Conservation (phyloP, 2,113 vertebrate genomes). For the Oriolus oriolus region DNA sequence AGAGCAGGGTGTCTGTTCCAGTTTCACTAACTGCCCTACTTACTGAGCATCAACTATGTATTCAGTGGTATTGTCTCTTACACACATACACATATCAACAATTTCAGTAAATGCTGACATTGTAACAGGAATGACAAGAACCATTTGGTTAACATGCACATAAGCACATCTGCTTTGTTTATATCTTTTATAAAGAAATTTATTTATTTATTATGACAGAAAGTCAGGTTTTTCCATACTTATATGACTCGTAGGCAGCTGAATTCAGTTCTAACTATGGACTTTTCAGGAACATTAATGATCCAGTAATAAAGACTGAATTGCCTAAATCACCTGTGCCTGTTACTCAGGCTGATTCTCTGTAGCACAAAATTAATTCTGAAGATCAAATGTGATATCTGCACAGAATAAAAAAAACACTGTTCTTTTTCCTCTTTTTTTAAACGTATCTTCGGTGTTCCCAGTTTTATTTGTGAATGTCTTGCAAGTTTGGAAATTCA, state of each 20-base stretch:
- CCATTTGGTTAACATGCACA: not conserved
- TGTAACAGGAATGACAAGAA: not conserved
- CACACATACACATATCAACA: not conserved
- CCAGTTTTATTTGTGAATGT: not conserved
- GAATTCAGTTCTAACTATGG: not conserved
- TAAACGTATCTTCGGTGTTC: not conserved
- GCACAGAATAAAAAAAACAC: not conserved
- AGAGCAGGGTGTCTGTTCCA: slow-evolving; percentile 12
- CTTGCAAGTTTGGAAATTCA: not conserved
- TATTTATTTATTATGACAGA: not conserved
- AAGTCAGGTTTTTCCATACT: not conserved
- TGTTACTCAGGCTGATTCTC: not conserved
- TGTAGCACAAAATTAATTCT: not conserved
- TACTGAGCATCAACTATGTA: not conserved
- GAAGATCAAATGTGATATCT: not conserved
- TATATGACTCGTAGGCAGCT: not conserved
- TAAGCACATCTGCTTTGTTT: not conserved
- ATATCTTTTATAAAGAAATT: too few relatives aligned
- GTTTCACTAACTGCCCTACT: slow-evolving; percentile 2
- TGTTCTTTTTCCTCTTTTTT: not conserved
- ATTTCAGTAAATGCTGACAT: not conserved
- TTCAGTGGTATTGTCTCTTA: not conserved
- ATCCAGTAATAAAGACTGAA: not conserved
- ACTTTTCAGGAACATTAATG: not conserved
- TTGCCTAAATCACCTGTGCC: not conserved